Evolutionary conservation across 1,140 invertebrate species (phyloP).

Genomic region (Myzus persicae): DNA sequence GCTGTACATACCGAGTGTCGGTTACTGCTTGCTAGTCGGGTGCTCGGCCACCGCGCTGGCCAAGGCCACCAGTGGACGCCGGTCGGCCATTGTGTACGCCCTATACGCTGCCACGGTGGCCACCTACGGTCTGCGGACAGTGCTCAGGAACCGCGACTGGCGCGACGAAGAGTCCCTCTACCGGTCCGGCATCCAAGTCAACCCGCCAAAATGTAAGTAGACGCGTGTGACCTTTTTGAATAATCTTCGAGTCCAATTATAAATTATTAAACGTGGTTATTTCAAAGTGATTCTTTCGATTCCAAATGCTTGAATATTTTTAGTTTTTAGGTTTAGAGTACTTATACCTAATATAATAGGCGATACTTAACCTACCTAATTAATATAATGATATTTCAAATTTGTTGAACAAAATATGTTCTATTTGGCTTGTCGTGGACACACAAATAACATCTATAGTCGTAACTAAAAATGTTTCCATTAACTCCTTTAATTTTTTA

Average conservation of each 20-base stretch:
- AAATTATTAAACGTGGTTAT: too few relatives aligned
- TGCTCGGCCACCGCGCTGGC: conserved; percentile 67
- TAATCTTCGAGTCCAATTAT: neutral
- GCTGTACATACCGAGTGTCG: conserved; percentile 93
- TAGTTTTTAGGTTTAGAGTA: too few relatives aligned
- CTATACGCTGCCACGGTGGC: conserved; percentile 19
- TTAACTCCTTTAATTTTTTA: too few relatives aligned
- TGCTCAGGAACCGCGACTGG: conserved; percentile 88
- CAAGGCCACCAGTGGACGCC: conserved; percentile 59
- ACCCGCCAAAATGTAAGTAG: conserved; percentile 92
- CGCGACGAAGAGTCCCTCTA: conserved; percentile 90
- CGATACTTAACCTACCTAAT: too few relatives aligned
- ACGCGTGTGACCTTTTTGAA: neutral
- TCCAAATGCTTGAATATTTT: too few relatives aligned
- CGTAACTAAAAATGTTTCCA: too few relatives aligned
- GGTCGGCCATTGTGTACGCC: neutral
- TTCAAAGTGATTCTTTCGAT: too few relatives aligned
- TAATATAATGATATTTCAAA: too few relatives aligned
- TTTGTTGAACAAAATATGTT: too few relatives aligned
- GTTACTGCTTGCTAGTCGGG: conserved; percentile 89
- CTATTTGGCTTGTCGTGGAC: too few relatives aligned
- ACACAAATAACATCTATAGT: too few relatives aligned
- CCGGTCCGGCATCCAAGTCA: conserved; percentile 85
- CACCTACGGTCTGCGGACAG: conserved; percentile 72
- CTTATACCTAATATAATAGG: too few relatives aligned